A percentile compares a stretch with the other conserved stretches of the same genome.
phyloP scores from a whole-genome alignment of 2,113 vertebrate genomes.

The Anguilla japonica region DNA sequence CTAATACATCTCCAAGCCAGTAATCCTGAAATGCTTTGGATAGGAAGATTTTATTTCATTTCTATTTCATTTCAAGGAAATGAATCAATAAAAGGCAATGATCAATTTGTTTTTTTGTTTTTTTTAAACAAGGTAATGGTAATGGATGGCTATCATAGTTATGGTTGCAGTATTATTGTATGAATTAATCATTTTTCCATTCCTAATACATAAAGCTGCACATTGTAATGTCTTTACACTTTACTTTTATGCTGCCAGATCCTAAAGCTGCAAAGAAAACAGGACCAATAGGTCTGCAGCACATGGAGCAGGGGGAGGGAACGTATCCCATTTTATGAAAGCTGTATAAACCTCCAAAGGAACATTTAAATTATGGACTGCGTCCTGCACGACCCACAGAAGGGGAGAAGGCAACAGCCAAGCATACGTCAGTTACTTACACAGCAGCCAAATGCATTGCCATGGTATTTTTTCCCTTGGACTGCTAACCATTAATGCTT shows the following conservation, averaged over 20 bases:
- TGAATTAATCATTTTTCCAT: too few species aligned
- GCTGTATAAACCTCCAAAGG: slow-evolving; percentile 32
- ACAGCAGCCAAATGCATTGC: not conserved
- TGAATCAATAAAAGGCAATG: too few species aligned
- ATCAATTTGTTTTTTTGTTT: too few species aligned
- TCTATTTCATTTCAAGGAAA: slow-evolving; percentile 4
- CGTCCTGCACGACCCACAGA: not conserved
- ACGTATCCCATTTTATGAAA: slow-evolving; percentile 33
- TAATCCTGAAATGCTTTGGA: slow-evolving; percentile 29
- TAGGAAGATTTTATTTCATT: slow-evolving; percentile 48
- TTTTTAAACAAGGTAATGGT: too few species aligned
- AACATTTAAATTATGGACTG: slow-evolving; percentile 42
- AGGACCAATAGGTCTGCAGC: slow-evolving; percentile 1
- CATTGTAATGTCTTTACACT: too few species aligned
- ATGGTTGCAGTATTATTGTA: too few species aligned
- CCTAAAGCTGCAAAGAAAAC: too few species aligned
- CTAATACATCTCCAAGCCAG: slow-evolving; percentile 39
- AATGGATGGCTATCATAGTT: too few species aligned
- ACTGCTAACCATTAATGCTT: slow-evolving; percentile 27
- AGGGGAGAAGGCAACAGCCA: not conserved
- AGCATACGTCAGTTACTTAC: slow-evolving; percentile 11
- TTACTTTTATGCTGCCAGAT: too few species aligned
- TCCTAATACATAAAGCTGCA: too few species aligned
- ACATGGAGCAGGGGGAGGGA: slow-evolving; percentile 26
- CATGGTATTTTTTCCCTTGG: slow-evolving; percentile 22